phyloP scores from a whole-genome alignment of 2,113 vertebrate genomes.

The Neolamprologus sp. region DNA sequence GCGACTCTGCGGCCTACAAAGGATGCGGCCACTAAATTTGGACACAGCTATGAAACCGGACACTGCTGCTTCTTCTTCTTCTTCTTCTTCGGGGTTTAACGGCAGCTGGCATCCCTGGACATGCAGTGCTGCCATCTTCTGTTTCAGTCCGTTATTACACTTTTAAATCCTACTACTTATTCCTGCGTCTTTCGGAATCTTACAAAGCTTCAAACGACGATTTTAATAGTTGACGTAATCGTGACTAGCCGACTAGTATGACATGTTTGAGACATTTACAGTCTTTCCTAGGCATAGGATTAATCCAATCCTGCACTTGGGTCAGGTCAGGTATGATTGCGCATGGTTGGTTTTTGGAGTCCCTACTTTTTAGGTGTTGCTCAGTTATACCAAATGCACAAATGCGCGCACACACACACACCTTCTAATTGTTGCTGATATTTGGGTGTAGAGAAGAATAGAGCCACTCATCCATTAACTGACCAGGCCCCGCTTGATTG shows the following conservation, averaged over 20 bases:
- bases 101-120: fast-evolving
- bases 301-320: not conserved
- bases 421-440: constrained; percentile 58
- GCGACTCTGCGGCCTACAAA: not conserved
- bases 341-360: not conserved
- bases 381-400: not conserved
- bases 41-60: not conserved
- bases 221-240: fast-evolving
- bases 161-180: fast-evolving
- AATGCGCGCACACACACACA: not conserved
- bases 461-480: constrained; percentile 70
- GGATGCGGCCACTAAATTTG: not conserved
- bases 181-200: fast-evolving
- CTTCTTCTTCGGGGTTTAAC: not conserved
- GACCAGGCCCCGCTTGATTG: constrained; percentile 62
- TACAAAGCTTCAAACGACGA: fast-evolving
- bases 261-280: not conserved
- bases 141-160: not conserved
- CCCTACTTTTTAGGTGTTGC: not conserved
- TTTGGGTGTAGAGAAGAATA: constrained; percentile 50
- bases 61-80: fast-evolving
- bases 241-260: fast-evolving
- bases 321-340: not conserved
- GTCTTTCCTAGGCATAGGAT: not conserved
- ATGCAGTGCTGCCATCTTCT: not conserved